These are phyloP conservation scores for Ptilorrhoa leucosticta DNA, from an alignment of 2,113 vertebrate species.

Conservation along the genomic window DNA sequence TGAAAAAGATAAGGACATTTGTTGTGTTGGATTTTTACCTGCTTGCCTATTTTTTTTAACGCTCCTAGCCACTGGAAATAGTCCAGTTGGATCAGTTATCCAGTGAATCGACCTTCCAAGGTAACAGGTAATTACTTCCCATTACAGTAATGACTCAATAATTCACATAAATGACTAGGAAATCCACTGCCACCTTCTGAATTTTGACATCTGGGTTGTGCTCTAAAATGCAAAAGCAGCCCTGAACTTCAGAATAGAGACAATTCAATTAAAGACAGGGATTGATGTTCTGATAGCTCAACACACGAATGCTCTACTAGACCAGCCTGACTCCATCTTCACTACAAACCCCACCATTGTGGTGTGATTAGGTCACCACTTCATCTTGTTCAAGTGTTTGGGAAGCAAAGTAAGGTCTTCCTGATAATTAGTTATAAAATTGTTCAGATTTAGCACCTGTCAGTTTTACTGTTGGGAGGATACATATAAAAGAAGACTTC, in stretches of 20 bases:
- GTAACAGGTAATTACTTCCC: neutral
- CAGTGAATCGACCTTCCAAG: neutral
- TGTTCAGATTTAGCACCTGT: neutral
- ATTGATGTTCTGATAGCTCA: neutral
- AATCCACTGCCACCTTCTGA: neutral
- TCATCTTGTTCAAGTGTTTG: neutral
- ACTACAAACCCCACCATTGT: neutral
- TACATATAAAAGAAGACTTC: neutral
- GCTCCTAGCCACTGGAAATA: neutral
- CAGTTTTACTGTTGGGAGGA: neutral
- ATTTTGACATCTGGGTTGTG: neutral
- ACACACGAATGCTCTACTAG: neutral
- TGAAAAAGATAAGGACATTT: neutral
- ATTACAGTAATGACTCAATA: neutral
- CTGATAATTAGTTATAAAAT: neutral
- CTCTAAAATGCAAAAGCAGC: neutral
- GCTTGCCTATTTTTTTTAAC: neutral
- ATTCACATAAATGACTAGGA: neutral
- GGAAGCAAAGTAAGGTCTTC: neutral
- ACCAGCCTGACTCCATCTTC: neutral
- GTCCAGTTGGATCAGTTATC: constrained; percentile 5
- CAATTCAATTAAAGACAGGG: neutral
- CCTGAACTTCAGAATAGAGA: neutral
- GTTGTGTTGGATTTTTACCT: neutral
- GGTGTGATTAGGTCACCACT: neutral